Evolutionary conservation across 2,888 invertebrate genomes (phyloP).

Genomic region (Aspidiotus destructor): DNA sequence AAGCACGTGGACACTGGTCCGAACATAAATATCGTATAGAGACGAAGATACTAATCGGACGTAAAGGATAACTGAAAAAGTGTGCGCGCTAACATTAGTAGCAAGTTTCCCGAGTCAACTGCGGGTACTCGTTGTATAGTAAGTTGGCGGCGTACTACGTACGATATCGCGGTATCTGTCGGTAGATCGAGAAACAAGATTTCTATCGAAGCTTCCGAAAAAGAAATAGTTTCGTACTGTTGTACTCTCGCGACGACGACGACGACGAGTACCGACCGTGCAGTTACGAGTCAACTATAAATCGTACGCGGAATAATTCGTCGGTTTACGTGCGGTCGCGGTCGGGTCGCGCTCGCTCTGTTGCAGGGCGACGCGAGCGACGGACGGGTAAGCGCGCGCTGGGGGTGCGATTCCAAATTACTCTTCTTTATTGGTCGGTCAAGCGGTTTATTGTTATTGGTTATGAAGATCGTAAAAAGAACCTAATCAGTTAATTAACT

Average conservation of each 20-base stretch:
- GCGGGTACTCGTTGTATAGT: conserved; percentile 15
- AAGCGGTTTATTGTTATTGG: no score
- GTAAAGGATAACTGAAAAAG: background rate
- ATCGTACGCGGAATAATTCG: background rate
- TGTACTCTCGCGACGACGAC: no score
- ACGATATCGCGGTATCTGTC: conserved; percentile 25
- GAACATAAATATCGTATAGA: no score
- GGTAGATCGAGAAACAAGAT: conserved; percentile 21
- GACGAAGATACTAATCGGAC: no score
- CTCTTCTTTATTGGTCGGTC: no score
- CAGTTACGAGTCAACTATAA: background rate
- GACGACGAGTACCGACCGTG: no score
- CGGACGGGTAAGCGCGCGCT: background rate
- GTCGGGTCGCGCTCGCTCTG: no score
- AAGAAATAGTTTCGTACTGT: conserved; percentile 1
- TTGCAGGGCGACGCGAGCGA: no score
- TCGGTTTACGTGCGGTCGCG: background rate
- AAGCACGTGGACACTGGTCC: no score
- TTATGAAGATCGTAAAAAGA: no score
- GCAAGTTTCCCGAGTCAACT: conserved; percentile 19
- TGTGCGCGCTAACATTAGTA: conserved; percentile 9
- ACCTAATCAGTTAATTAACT: no score
- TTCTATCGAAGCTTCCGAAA: conserved; percentile 26
- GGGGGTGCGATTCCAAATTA: background rate
- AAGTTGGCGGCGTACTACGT: conserved; percentile 15